Percentiles rank a stretch among this genome's conserved stretches.
Conservation (phyloP, 2,113 vertebrate genomes). For the Pomatostomus ruficeps region DNA sequence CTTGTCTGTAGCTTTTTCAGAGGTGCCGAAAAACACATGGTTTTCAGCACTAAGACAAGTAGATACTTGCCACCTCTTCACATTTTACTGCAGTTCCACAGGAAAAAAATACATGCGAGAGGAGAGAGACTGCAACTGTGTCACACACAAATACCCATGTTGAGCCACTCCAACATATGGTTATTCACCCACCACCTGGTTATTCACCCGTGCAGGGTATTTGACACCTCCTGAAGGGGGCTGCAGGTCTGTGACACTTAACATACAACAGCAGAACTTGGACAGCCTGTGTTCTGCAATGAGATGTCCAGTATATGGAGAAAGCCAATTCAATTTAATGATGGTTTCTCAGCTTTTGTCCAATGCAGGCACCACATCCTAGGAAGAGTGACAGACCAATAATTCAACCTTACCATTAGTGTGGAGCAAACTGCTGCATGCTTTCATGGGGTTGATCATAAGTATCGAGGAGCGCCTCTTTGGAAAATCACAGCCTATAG, state of each 20-base stretch:
- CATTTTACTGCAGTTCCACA: background rate
- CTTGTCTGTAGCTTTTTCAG: background rate
- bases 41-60: background rate
- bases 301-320: background rate
- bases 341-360: background rate
- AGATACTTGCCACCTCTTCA: background rate
- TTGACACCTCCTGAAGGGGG: background rate
- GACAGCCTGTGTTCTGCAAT: background rate
- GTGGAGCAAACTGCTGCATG: background rate
- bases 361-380: background rate
- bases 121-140: background rate
- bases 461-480: background rate
- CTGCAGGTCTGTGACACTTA: background rate
- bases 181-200: background rate
- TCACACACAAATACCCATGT: background rate
- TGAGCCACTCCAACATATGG: background rate
- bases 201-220: background rate
- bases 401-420: background rate
- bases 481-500: background rate
- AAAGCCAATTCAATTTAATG: background rate
- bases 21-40: background rate
- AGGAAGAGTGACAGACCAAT: background rate
- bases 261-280: background rate
- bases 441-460: rapidly evolving
- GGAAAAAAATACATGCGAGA: background rate